These are phyloP conservation scores for Datnioides undecimradiatus DNA, from an alignment of 2,113 vertebrate genomes.

Conservation along the genomic window DNA sequence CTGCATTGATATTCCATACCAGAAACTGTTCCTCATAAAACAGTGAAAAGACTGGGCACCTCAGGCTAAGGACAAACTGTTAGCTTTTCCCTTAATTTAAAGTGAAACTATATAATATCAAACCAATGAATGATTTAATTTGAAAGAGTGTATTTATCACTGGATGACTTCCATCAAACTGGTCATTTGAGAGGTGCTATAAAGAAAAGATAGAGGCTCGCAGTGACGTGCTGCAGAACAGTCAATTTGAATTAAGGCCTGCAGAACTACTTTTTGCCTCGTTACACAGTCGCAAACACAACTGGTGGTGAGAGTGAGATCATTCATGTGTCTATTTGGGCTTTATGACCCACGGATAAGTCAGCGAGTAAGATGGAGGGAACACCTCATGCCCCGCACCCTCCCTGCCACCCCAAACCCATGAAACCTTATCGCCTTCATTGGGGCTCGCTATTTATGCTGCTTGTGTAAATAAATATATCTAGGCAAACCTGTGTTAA, in stretches of 20 bases:
- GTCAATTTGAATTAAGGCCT: not conserved
- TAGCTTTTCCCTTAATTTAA: conserved; percentile 43
- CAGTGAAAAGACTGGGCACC: conserved; percentile 8
- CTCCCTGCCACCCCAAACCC: conserved; percentile 51
- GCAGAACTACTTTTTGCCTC: conserved; percentile 9
- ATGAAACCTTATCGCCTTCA: conserved; percentile 81
- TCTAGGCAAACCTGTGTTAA: conserved; percentile 85
- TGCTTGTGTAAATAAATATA: conserved; percentile 88
- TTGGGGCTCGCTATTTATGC: conserved; percentile 82
- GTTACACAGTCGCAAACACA: conserved; percentile 45
- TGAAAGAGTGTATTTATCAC: conserved; percentile 35
- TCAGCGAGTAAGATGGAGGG: conserved; percentile 58
- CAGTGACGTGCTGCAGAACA: not conserved
- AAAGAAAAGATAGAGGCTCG: conserved; percentile 20
- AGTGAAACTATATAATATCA: conserved; percentile 28
- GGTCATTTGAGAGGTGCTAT: conserved; percentile 34
- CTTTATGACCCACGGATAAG: conserved; percentile 70
- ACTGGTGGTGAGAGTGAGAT: conserved; percentile 30
- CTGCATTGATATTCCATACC: conserved; percentile 16
- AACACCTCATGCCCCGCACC: conserved; percentile 56
- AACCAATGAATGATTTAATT: conserved; percentile 46
- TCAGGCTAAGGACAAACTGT: conserved; percentile 43
- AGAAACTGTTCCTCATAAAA: conserved; percentile 13
- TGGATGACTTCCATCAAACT: conserved; percentile 33
- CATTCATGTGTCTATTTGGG: conserved; percentile 72